Evolutionary conservation across 2,113 vertebrate genomes (phyloP).

Genomic region (Campylomormyrus numenius): DNA sequence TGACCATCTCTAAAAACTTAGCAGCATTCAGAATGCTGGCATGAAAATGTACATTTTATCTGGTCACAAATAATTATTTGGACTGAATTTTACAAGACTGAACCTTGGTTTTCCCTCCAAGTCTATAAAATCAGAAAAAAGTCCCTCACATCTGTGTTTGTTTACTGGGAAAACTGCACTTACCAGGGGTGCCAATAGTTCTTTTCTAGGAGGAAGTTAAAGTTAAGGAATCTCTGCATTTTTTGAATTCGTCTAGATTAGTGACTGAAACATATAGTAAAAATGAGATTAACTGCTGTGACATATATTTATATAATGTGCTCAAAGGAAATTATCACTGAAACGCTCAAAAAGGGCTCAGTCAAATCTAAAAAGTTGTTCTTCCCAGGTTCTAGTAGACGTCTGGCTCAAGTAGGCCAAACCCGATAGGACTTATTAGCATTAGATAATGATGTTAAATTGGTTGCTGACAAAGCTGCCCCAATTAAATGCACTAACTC

Average conservation of each 20-base stretch:
- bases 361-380: neutral
- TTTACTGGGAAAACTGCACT: neutral
- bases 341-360: neutral
- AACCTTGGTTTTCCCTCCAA: neutral
- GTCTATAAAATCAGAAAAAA: neutral
- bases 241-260: neutral
- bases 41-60: neutral
- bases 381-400: neutral
- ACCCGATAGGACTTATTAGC: neutral
- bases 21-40: neutral
- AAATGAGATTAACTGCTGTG: neutral
- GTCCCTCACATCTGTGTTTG: neutral
- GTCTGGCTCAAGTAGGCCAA: neutral
- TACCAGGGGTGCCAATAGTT: neutral
- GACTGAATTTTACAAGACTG: neutral
- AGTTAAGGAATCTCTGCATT: neutral
- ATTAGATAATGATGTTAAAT: neutral
- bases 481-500: neutral
- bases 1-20: neutral
- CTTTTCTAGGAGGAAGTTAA: neutral
- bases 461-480: neutral
- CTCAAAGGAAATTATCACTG: neutral
- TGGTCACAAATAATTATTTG: neutral
- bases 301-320: neutral
- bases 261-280: neutral